Percentiles rank a stretch among this genome's conserved stretches.
phyloP scores from a whole-genome alignment of 2,888 invertebrate species.

The Ichneumoninae sp. region DNA sequence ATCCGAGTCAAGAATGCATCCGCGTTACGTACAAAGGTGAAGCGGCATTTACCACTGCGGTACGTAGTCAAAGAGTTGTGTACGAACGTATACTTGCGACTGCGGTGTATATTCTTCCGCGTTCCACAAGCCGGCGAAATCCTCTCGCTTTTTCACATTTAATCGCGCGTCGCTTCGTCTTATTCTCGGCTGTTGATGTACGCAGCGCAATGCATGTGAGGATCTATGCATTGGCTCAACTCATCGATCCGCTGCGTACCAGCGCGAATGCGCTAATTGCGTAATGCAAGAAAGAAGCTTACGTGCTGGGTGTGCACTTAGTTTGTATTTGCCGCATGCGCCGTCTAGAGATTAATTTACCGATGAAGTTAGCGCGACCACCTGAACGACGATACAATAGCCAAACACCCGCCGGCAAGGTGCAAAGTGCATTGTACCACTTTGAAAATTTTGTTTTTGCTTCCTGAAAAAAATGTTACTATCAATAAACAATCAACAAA shows the following conservation, averaged over 20 bases:
- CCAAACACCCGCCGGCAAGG: background rate
- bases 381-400: conserved; percentile 3
- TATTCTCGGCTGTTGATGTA: background rate
- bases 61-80: conserved; percentile 20
- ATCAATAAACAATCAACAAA: too few relatives aligned
- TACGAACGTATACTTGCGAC: background rate
- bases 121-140: conserved; percentile 34
- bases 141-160: conserved; percentile 32
- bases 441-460: too few relatives aligned
- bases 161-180: conserved; percentile 23
- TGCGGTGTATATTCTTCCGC: conserved; percentile 31
- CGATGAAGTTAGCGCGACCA: conserved; percentile 20
- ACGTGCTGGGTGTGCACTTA: background rate
- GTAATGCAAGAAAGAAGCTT: conserved; percentile 23
- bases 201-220: background rate
- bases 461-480: too few relatives aligned
- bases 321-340: background rate
- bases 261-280: conserved; percentile 36
- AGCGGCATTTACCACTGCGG: conserved; percentile 19
- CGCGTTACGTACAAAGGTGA: conserved; percentile 1
- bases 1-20: conserved; percentile 8
- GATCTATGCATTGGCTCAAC: conserved; percentile 1
- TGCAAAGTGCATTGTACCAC: too few relatives aligned
- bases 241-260: conserved; percentile 22
- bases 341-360: conserved; percentile 12